These are phyloP conservation scores for Lepeophtheirus nordmannii DNA, from an alignment of 2,888 invertebrate genomes.

Conservation along the genomic window DNA sequence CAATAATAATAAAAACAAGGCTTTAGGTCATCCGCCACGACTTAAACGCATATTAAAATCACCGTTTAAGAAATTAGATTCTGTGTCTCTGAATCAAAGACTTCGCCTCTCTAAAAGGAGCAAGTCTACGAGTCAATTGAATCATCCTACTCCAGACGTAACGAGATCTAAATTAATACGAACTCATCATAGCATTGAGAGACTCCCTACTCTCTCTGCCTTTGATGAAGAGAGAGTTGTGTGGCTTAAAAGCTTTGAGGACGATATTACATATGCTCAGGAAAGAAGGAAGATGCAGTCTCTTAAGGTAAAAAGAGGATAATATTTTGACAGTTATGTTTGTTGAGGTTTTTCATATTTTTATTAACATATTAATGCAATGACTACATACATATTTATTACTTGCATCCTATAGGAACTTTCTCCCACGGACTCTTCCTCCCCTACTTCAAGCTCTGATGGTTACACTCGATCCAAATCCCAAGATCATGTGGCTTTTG, in stretches of 20 bases:
- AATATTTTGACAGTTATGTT: background rate
- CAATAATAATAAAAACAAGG: no score
- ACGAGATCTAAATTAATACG: background rate
- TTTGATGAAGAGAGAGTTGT: constrained; percentile 24
- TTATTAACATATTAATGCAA: no score
- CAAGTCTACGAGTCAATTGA: background rate
- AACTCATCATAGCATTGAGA: constrained; percentile 6
- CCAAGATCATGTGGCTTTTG: no score
- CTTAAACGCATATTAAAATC: no score
- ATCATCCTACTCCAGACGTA: background rate
- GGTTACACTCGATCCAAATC: no score
- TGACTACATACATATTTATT: no score
- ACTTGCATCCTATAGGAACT: no score
- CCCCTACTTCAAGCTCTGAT: no score
- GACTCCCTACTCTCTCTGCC: constrained; percentile 19
- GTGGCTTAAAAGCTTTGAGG: constrained; percentile 22
- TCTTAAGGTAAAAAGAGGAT: background rate
- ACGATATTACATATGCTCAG: constrained; percentile 5
- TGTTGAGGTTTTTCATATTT: no score
- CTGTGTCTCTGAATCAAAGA: background rate
- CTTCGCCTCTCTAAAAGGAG: background rate
- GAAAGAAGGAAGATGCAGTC: constrained; percentile 11
- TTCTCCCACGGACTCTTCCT: no score
- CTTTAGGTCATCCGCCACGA: no score
- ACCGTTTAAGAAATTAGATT: no score